Conservation (phyloP, 2,113 vertebrate species). For the Ceratotherium simum region DNA sequence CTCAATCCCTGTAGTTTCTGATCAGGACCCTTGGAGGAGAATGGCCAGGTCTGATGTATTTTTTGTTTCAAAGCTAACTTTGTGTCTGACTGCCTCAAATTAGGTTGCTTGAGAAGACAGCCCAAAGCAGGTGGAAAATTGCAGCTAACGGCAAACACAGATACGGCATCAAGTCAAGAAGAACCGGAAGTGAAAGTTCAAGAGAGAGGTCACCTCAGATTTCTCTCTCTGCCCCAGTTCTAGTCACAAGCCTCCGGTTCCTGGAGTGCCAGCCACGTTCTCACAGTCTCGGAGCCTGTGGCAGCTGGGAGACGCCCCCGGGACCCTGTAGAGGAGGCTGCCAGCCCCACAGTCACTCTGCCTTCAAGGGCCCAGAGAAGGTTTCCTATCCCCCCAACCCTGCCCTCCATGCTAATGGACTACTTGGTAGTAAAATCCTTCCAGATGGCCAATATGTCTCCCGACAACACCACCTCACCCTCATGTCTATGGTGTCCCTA, state of each 20-base stretch:
- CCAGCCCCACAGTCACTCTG: accelerated
- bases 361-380: background rate
- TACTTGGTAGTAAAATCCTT: background rate
- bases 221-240: background rate
- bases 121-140: background rate
- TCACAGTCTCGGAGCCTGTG: background rate
- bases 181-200: background rate
- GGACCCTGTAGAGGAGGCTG: background rate
- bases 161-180: background rate
- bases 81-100: background rate
- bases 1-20: background rate
- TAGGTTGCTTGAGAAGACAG: background rate
- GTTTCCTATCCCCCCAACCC: no score
- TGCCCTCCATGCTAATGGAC: background rate
- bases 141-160: background rate
- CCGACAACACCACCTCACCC: background rate
- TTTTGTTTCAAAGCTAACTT: background rate
- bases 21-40: background rate
- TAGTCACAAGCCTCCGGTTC: background rate
- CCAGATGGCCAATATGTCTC: background rate
- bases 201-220: background rate
- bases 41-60: background rate
- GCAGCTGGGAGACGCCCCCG: background rate
- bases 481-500: accelerated
- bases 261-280: background rate